Base-by-base conservation (phyloP, 1,140 invertebrate genomes). In the Ylistrum balloti region DNA sequence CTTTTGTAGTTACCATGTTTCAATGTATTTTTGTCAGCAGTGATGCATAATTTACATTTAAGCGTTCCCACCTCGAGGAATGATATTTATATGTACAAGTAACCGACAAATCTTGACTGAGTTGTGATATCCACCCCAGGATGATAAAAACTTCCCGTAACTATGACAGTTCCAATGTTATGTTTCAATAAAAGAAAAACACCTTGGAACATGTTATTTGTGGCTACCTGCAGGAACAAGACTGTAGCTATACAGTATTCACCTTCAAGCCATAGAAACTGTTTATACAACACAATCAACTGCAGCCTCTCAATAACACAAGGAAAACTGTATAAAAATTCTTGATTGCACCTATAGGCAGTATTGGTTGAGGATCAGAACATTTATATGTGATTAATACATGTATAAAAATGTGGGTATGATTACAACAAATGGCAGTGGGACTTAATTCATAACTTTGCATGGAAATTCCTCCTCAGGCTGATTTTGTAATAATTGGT, bases 1-100 rank as follows among this genome's bases (percentile, higher is more conserved):
- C 7, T 74, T 74, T 28, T 17, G 56, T 74, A 3, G 56, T 74
- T 17, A 74, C 56, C 17, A 74, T 5, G n/a, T 74, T 22, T 74
- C 56, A 74, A 28, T 74, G 56, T 74, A 74, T 74, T 74, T 74
- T 74, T 28, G 1, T 74, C 56, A 74, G 56, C 56, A 74, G 56
- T 74, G 22, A 74, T 74, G n/a, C 56, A 74, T 74, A 28, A 74
- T 74, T 74, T 74, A 74, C n/a, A 74, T n/a, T 5, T 1, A 9
- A 9, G 41, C 20, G 41, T 13, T 74, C 7, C 56, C 22, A 74
- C 41, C 7, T 17, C 10, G 41, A 45, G 41, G 56, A 7, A 74
- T 3, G 56, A 74, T 74, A 28, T 74, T 28, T 74, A n/a, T 5
- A 38, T 38, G 35, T 74, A 74, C 56, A 28, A 28, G 5, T 28